Base-by-base conservation (phyloP, 2,888 invertebrate species). In the Caenorhabditis virilis region DNA sequence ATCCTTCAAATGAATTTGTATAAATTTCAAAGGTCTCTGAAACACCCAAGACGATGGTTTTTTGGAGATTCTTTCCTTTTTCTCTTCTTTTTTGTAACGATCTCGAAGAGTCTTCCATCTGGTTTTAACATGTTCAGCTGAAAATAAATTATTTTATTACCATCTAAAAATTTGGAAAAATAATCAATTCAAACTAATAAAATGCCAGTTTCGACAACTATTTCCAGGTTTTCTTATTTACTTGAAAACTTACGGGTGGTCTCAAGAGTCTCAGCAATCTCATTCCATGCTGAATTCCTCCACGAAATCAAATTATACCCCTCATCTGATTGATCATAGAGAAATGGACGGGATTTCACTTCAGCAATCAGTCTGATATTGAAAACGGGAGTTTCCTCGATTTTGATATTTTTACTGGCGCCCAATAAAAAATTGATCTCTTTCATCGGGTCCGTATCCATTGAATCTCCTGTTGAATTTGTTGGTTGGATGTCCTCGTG, bases 91-190 rank as follows among this genome's bases (percentile, higher is more conserved):
- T 47, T 78, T 78, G 65, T 66, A 78, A 22, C 77, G 59, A 26
- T 78, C 78, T 23, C 78, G 56, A 35, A 78, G 41, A n/a, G 78
- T 78, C 69, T 78, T 78, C 78, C 78, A 78, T 3, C 78, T 66
- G 11, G 76, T 77, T 46, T 76, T 72, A n/a, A 76, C 77, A 48
- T 72, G 72, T 56, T 74, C 74, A 13, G 68, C 66, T 69, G 53
- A 15, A 50, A 27, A 25, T 7, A 49, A 35, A 20, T 48, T 13
- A 7, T n/a, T 7, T 48, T 15, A 6, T 7, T 16, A 30, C 25
- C n/a, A n/a, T n/a, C n/a, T n/a, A n/a, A n/a, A n/a, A n/a, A n/a
- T n/a, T n/a, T n/a, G n/a, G n/a, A n/a, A n/a, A n/a, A n/a, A n/a
- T n/a, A n/a, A n/a, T n/a, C n/a, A n/a, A n/a, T n/a, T n/a, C n/a